Evolutionary conservation across 1,140 invertebrate genomes (phyloP), one percentile per base, ranked within the genome.

Genomic region (Nasonia longicornis): DNA sequence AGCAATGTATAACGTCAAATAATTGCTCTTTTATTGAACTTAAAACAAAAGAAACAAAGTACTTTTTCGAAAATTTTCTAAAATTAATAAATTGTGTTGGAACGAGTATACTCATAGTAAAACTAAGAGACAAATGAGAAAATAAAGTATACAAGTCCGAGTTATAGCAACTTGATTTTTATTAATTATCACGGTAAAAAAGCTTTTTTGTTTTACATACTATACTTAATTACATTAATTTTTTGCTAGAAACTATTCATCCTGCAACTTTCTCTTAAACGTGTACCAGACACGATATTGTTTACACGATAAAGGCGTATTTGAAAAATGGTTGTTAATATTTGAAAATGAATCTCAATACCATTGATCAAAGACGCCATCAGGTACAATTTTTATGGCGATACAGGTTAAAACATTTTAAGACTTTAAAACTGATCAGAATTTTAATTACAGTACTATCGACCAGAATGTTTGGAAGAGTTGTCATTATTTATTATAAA

Each of bases 321-420:
- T 48, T 69, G 29, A 79, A 38, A 22, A 58, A 71, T n/a, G 16
- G 20, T 71, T 58, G 20, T 29, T 45, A 67, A 29, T 42, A 42
- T 42, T 42, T 42, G 10, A 42, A 42, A 42, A 42, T 42, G 38
- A 8, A 42, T 42, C 2, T 42, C 31, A 42, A 8, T 66, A 58
- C 29, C n/a, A 48, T 48, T 77, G 38, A n/a, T 71, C 48, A 71
- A 52, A 79, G 14, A 71, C 63, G 12, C 67, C 29, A 71, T 79
- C 67, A 79, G 77, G 77, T 79, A 79, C 67, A 79, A 58, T 52
- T 79, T 78, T 48, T 71, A 79, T 79, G 67, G 77, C 77, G 45
- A 52, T n/a, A 31, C 29, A 73, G n/a, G 22, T 67, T 29, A 48
- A 45, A 45, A 74, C 26, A 63, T 38, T 31, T 20, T 75, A 35